Evolutionary conservation across 2,113 vertebrate species (phyloP).

Genomic region (Lipotes vexillifer): DNA sequence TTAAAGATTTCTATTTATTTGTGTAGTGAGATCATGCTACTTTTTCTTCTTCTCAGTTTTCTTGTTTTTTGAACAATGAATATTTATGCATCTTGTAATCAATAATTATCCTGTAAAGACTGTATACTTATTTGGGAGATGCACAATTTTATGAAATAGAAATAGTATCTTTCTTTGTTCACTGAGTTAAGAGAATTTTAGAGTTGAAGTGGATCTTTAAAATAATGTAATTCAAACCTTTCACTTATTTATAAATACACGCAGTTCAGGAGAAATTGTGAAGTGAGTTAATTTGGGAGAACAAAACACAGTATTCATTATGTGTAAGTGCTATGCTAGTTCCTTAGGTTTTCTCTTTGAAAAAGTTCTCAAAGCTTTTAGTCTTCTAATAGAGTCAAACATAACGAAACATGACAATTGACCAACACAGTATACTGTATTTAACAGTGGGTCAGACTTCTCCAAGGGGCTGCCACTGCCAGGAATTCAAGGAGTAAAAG

Average conservation of each 20-base stretch:
- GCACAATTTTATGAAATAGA: not conserved
- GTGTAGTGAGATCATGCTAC: not conserved
- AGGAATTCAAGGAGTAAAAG: not conserved
- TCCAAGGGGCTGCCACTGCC: not conserved
- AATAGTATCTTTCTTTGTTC: not conserved
- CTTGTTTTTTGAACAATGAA: not conserved
- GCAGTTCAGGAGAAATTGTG: not conserved
- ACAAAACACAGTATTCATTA: not conserved
- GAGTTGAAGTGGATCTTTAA: not conserved
- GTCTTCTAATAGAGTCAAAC: not conserved
- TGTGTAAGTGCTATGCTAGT: not conserved
- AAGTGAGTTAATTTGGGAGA: not conserved
- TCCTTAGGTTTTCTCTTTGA: not conserved
- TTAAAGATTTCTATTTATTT: not conserved
- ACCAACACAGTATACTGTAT: not conserved
- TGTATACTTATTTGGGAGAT: not conserved
- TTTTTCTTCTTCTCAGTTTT: not conserved
- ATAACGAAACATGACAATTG: not conserved
- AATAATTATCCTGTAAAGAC: not conserved
- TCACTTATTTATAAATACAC: not conserved
- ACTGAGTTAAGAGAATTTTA: not conserved
- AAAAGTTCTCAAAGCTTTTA: not conserved
- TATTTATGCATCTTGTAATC: not conserved
- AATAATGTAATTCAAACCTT: not conserved
- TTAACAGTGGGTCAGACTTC: accelerated